Base-by-base conservation (phyloP, 2,113 vertebrate genomes). In the Dinomys branickii region DNA sequence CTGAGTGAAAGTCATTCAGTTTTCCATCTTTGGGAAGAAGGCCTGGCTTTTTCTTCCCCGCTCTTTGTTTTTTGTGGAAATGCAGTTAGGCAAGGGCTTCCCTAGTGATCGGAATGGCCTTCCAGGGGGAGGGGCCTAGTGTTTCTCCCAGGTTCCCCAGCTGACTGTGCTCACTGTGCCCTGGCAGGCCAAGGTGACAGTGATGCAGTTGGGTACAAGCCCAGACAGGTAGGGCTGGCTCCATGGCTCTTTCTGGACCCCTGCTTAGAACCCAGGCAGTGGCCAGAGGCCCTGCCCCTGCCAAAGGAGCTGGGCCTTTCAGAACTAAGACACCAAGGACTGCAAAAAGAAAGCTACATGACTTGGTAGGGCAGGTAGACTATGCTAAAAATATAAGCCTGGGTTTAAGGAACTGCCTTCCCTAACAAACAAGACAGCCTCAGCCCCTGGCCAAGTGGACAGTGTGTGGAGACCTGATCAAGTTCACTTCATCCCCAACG, bases 11-110 rank as follows among this genome's bases (percentile, higher is more conserved):
- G 96, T 95, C 96, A 97, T 56, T 97, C 90, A 91, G 88, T 96
- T 98, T 97, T 98, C 98, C 98, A 97, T 98, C 97, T 98, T 98
- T 98, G 97, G 96, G 94, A 97, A 88, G 97, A 98, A 96, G 65
- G 96, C 85, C 59, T 91, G 95, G 85, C 83, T 41, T n/a, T 56
- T 86, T 44, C 17, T 87, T 63, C 11, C 50, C 65, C 94, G 98
- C 98, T 97, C 96, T 98, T 95, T 67, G 90, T 94, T 96, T 96
- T 98, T 97, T 97, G 83, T 77, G 14, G 84, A 96, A 97, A 88
- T 93, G 94, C 77, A 95, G 94, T 91, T 82, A 96, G n/a, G 67
- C 5, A 6, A 69, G 98, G 97, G 98, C 98, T 99, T 98, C 98
- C 98, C 97, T 97, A 97, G 98, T 95, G 98, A 98, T 96, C 83